phyloP scores from a whole-genome alignment of 2,797 vertebrate genomes.

The Eupleurogrammus muticus region DNA sequence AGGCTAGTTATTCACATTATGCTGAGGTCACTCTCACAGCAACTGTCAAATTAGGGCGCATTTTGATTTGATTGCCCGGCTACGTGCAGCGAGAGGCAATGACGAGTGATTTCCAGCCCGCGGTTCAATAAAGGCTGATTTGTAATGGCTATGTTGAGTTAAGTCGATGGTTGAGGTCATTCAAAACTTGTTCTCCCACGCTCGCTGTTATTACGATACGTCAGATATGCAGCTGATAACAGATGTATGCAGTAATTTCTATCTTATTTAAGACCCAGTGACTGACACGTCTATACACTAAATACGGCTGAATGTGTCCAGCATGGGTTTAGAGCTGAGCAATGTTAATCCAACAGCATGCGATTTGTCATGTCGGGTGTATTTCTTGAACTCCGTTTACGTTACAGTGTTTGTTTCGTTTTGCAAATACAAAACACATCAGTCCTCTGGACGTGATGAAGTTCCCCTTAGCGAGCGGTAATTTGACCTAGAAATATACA shows the following conservation, averaged over 20 bases:
- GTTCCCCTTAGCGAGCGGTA: slow-evolving; percentile 5
- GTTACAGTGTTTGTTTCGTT: slow-evolving; percentile 36
- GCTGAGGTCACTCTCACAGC: slow-evolving; percentile 77
- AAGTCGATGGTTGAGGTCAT: slow-evolving; percentile 65
- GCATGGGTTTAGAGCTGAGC: slow-evolving; percentile 8
- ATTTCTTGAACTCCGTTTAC: slow-evolving; percentile 31
- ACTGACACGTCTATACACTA: slow-evolving; percentile 31
- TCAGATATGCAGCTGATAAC: slow-evolving; percentile 35
- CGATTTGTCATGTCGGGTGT: slow-evolving; percentile 24
- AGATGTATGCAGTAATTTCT: slow-evolving; percentile 32
- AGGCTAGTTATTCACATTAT: slow-evolving; percentile 75
- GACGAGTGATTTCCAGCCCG: slow-evolving; percentile 67
- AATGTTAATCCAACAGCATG: slow-evolving; percentile 23
- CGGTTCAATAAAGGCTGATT: slow-evolving; percentile 74
- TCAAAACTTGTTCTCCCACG: slow-evolving; percentile 51
- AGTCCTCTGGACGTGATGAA: background rate
- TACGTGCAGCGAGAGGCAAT: slow-evolving; percentile 54
- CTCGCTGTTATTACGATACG: slow-evolving; percentile 40
- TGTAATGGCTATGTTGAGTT: slow-evolving; percentile 70
- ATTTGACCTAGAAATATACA: slow-evolving; percentile 39
- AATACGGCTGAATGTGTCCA: slow-evolving; percentile 11
- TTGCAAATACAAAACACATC: slow-evolving; percentile 10
- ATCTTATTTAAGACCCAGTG: slow-evolving; percentile 37
- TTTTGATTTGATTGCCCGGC: slow-evolving; percentile 75
- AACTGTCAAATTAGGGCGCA: slow-evolving; percentile 76